Evolutionary conservation across 2,797 vertebrate genomes (phyloP), one percentile per base, ranked within the genome.

Genomic region (Sebastes vulpes): DNA sequence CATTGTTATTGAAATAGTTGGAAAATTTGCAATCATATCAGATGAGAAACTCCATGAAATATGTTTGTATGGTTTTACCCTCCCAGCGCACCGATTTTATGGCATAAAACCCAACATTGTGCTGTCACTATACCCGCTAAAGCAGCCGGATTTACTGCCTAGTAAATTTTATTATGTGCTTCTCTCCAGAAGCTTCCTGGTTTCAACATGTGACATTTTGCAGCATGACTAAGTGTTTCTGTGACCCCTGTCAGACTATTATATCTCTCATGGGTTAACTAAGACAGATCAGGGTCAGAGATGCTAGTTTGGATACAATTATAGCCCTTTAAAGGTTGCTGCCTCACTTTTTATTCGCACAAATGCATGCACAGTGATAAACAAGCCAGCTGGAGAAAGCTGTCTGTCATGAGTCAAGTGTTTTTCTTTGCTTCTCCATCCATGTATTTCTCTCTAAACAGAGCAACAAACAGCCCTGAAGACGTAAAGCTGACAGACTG

Each of bases 281-380:
- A 90, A 93, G 93, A 95, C 82, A 77, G 84, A 94, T 93, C 81
- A 84, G 88, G 87, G 84, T 65, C 83, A 90, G 16, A 31, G 35
- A 79, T 8, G 68, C 68, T 32, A 76, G 81, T 84, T 84, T 80
- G 77, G 75, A 93, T 91, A 83, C 89, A 88, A 91, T 92, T 59
- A 87, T 65, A 66, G 75, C 29, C 31, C 78, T 70, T 85, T 74
- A 74, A 74, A 86, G 25, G 46, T 14, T 25, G 48, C 21, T 32
- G 38, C 50, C 21, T 81, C 57, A 23, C 61, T 58, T 73, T 77
- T 46, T 28, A 66, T 57, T 5, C 16, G 57, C 1, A 42, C 20
- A 72, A 21, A 66, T 14, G 25, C 64, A 69, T n/a, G 65, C 65
- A 21, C 56, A 79, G 12, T 11, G 54, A 46, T 20, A 60, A 67